phyloP scores from a whole-genome alignment of 1,140 invertebrate genomes.

The Heliconius himera region DNA sequence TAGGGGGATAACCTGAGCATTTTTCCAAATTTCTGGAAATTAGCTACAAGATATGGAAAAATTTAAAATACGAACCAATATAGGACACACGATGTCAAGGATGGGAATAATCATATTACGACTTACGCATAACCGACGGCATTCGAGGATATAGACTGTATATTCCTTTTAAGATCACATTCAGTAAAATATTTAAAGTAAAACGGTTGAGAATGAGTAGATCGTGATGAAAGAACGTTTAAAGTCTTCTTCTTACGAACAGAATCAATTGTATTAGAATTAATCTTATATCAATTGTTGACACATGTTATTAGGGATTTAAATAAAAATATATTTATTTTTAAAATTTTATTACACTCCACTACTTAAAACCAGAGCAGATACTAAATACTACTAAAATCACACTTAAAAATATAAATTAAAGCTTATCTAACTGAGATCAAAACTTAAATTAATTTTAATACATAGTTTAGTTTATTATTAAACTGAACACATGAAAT shows the following conservation, averaged over 20 bases:
- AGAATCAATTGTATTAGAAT: no score
- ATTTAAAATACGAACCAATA: no score
- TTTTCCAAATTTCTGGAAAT: no score
- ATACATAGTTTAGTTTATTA: background rate
- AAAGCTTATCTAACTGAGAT: background rate
- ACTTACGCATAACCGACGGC: no score
- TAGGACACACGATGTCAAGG: no score
- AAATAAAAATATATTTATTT: constrained; percentile 9
- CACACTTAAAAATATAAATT: background rate
- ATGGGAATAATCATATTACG: no score
- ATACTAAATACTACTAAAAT: background rate
- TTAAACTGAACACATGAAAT: constrained; percentile 31
- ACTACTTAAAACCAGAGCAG: constrained; percentile 18
- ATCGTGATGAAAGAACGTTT: no score
- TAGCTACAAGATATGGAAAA: no score
- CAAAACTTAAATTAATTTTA: background rate
- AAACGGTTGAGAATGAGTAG: no score
- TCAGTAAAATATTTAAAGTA: no score
- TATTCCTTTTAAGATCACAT: background rate
- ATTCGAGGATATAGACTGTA: background rate
- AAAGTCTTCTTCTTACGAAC: no score
- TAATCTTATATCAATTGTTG: background rate
- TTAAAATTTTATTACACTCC: constrained; percentile 15
- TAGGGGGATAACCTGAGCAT: no score
- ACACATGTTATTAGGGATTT: background rate